These are phyloP conservation scores for Rhorus exstirpatorius DNA, from an alignment of 2,888 invertebrate genomes.

Conservation along the genomic window DNA sequence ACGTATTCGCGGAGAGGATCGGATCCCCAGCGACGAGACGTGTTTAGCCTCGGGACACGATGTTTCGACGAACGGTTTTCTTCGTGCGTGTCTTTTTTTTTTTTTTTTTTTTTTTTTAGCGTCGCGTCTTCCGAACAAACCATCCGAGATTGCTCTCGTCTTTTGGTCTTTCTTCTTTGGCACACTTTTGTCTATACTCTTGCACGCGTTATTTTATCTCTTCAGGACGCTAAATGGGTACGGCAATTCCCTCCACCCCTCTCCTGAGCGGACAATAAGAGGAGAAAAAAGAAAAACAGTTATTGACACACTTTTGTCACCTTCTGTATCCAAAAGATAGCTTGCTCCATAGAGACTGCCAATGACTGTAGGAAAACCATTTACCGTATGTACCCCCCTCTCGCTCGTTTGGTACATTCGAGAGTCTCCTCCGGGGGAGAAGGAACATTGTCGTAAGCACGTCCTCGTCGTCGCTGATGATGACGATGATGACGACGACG, in stretches of 20 bases:
- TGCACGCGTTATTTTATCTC: too few relatives aligned
- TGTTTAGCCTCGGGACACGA: conserved; percentile 39
- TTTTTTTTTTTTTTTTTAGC: neutral
- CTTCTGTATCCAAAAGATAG: neutral
- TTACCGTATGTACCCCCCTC: neutral
- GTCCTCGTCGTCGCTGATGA: conserved; percentile 17
- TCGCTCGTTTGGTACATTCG: conserved; percentile 8
- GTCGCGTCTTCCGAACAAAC: neutral
- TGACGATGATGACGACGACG: neutral
- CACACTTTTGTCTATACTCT: neutral
- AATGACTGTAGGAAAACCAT: neutral
- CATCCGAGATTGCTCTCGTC: neutral
- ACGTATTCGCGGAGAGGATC: conserved; percentile 25
- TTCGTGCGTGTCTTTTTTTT: neutral
- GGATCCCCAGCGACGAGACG: conserved; percentile 9
- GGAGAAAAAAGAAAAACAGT: conserved; percentile 11
- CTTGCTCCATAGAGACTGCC: neutral
- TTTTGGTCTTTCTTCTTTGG: neutral
- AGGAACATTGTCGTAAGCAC: conserved; percentile 24
- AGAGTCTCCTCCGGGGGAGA: conserved; percentile 2
- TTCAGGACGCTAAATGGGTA: neutral
- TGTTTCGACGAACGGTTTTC: conserved; percentile 35
- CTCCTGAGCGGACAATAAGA: neutral
- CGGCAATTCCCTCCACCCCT: neutral
- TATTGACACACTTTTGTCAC: conserved; percentile 24